These are phyloP conservation scores for Heliconius charithonia DNA, from an alignment of 2,888 invertebrate genomes.

Conservation along the genomic window DNA sequence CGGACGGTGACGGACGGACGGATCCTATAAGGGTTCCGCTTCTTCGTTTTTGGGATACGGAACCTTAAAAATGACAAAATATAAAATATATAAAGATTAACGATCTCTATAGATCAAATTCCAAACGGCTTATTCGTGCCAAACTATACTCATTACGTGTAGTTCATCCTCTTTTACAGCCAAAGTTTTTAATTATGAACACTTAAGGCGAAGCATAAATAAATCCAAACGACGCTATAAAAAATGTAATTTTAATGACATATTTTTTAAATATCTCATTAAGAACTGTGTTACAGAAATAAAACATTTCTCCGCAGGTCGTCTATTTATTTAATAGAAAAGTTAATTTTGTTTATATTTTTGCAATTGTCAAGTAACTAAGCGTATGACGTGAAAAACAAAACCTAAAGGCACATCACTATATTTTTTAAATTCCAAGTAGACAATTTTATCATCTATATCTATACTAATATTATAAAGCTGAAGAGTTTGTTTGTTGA, in stretches of 20 bases:
- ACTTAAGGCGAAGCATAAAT: slow-evolving; percentile 29
- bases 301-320: neutral
- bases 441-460: too few relatives aligned
- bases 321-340: neutral
- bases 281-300: neutral
- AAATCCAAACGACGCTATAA: slow-evolving; percentile 21
- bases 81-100: neutral
- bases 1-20: too few relatives aligned
- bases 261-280: neutral
- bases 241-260: slow-evolving; percentile 28
- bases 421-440: too few relatives aligned
- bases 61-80: neutral
- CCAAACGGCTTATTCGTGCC: slow-evolving; percentile 35
- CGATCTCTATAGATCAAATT: slow-evolving; percentile 22
- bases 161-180: slow-evolving; percentile 37
- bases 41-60: too few relatives aligned
- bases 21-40: too few relatives aligned
- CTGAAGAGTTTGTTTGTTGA: too few relatives aligned
- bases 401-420: too few relatives aligned
- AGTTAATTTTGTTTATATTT: neutral
- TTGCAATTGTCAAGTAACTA: neutral
- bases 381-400: neutral
- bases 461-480: too few relatives aligned
- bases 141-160: slow-evolving; percentile 42
- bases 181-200: slow-evolving; percentile 44